These are phyloP conservation scores for Drepana falcataria DNA, from an alignment of 2,888 invertebrate genomes.

Conservation along the genomic window DNA sequence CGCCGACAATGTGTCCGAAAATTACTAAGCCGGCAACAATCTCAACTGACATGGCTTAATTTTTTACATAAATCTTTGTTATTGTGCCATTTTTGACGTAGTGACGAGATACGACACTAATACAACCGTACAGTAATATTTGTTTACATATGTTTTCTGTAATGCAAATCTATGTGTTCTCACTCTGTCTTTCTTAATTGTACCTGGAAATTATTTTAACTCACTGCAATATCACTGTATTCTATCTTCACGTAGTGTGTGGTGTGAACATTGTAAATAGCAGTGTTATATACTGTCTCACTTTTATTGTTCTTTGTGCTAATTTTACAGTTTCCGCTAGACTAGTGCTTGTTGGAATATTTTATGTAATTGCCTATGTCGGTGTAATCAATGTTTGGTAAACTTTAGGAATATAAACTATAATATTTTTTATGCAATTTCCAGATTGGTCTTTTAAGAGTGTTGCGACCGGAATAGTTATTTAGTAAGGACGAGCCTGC, in stretches of 20 bases:
- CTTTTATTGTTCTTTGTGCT: neutral
- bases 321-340: neutral
- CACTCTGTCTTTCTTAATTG: constrained; percentile 16
- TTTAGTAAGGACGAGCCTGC: constrained; percentile 46
- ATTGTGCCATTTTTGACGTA: constrained; percentile 62
- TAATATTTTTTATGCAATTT: constrained; percentile 42
- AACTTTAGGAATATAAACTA: neutral
- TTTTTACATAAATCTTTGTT: constrained; percentile 37
- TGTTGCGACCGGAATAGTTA: constrained; percentile 69
- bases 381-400: constrained; percentile 7
- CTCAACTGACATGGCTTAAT: constrained; percentile 11
- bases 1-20: constrained; percentile 16
- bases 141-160: constrained; percentile 22
- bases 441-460: constrained; percentile 78
- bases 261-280: neutral
- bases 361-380: constrained; percentile 16
- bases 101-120: constrained; percentile 21
- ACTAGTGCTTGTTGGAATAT: neutral
- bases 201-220: constrained; percentile 12
- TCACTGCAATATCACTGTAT: constrained; percentile 11
- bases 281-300: neutral
- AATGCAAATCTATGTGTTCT: constrained; percentile 26
- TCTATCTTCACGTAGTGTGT: neutral
- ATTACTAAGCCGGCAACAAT: constrained; percentile 17
- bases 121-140: constrained; percentile 3